Percentiles rank a stretch among this genome's conserved stretches.
phyloP scores from a whole-genome alignment of 2,113 vertebrate species.

The Smithornis capensis region DNA sequence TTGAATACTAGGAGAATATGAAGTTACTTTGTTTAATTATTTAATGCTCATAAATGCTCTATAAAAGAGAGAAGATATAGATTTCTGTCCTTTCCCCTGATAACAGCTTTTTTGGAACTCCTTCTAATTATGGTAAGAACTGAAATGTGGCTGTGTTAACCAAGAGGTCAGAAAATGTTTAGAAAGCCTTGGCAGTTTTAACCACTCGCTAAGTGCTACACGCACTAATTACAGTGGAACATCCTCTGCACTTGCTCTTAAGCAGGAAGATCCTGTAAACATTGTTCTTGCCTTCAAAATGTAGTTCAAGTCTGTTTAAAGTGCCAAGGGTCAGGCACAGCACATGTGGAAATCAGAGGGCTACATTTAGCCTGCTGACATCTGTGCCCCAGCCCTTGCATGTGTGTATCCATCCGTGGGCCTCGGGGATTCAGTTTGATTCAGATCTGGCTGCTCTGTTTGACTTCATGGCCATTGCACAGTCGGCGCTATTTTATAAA shows the following conservation, averaged over 20 bases:
- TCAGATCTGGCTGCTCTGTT: background rate
- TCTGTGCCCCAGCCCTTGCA: background rate
- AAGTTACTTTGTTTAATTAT: background rate
- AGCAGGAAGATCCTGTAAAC: background rate
- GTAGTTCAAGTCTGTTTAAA: background rate
- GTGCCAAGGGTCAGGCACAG: background rate
- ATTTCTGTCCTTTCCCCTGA: background rate
- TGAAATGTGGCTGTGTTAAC: background rate
- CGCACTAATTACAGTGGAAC: background rate
- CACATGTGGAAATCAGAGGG: background rate
- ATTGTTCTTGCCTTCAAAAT: background rate
- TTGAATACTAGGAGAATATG: background rate
- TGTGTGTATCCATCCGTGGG: fast-evolving
- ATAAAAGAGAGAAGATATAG: background rate
- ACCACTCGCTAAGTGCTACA: background rate
- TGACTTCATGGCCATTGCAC: background rate
- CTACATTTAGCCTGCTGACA: background rate
- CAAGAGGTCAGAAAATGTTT: background rate
- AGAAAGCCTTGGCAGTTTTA: background rate
- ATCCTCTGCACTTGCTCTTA: background rate
- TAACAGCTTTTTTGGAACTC: background rate
- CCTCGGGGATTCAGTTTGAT: background rate
- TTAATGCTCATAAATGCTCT: background rate
- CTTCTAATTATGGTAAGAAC: background rate
- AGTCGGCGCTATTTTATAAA: constrained; percentile 22